These are phyloP conservation scores for Sericinus montela DNA, from an alignment of 2,888 invertebrate species.

Conservation along the genomic window DNA sequence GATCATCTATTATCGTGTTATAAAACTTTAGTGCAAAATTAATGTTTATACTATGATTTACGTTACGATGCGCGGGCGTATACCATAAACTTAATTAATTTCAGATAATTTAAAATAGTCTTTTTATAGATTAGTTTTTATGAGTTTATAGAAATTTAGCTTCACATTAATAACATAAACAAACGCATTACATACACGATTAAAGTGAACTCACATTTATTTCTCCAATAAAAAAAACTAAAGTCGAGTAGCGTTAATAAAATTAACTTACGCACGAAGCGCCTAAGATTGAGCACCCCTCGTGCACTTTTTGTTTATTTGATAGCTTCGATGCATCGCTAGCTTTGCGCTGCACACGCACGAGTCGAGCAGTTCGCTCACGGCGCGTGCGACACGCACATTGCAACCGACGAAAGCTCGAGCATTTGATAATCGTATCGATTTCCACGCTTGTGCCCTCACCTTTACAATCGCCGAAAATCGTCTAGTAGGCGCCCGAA, in stretches of 20 bases:
- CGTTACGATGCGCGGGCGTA: not conserved
- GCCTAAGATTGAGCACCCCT: slow-evolving; percentile 52
- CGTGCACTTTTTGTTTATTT: slow-evolving; percentile 72
- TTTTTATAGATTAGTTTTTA: too few species aligned
- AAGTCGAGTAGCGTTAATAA: not conserved
- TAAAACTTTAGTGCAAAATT: not conserved
- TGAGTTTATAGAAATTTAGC: too few species aligned
- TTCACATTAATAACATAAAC: too few species aligned
- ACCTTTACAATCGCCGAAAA: slow-evolving; percentile 28
- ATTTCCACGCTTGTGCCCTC: slow-evolving; percentile 34
- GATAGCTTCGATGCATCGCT: slow-evolving; percentile 68
- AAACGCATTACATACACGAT: too few species aligned
- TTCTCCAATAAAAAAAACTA: not conserved
- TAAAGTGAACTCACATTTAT: too few species aligned
- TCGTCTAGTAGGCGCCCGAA: slow-evolving; percentile 3
- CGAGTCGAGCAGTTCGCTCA: slow-evolving; percentile 54
- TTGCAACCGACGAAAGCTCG: slow-evolving; percentile 36
- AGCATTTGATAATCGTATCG: slow-evolving; percentile 25
- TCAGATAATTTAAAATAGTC: too few species aligned
- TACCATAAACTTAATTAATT: too few species aligned
- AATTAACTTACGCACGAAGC: slow-evolving; percentile 15
- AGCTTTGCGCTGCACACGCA: slow-evolving; percentile 57
- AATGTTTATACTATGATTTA: not conserved
- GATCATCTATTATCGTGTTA: not conserved
- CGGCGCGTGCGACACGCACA: slow-evolving; percentile 68